Evolutionary conservation across 2,797 vertebrate species (phyloP), one percentile per base, ranked within the genome.

Genomic region (Rhinella marina): DNA sequence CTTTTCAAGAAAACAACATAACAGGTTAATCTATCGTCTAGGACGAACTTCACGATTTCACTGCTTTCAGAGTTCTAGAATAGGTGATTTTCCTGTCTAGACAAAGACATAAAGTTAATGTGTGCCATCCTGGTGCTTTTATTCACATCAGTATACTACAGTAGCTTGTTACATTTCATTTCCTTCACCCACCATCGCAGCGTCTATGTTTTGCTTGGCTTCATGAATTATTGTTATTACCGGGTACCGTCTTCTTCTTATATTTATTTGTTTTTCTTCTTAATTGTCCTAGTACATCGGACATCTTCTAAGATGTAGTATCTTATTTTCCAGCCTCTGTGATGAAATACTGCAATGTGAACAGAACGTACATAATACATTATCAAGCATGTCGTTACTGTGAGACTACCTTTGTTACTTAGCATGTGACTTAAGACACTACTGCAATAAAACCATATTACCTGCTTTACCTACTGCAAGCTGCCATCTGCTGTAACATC

Each of bases 41-140:
- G 21, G 48, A 32, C 9, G 73, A n/a, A 81, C 61, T 29, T 56
- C 27, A 72, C 73, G 62, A 72, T 27, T 82, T 32, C 48, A 54
- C 32, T 87, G 76, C 61, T 78, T 41, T 29, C 41, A 77, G 81
- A 76, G 41, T 72, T 78, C 17, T 70, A 84, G 79, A 64, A 64
- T 62, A 81, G 81, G 87, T 88, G 87, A 88, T 88, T 88, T 84
- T 41, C 64, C 56, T 79, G 82, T 88, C 87, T 88, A 88, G 87
- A 88, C 87, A 88, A 80, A 79, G 83, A 52, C 77, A 73, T 88
- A 88, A 85, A 85, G 82, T 85, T 88, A 88, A 88, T 88, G 75
- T 88, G 82, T 64, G 57, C 78, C 52, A 59, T 50, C 87, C 64
- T 79, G 48, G 82, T 84, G 84, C 68, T 52, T 79, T 84, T 79